Evolutionary conservation across 2,888 invertebrate genomes (phyloP).

Genomic region (Agapetus fuscipes): DNA sequence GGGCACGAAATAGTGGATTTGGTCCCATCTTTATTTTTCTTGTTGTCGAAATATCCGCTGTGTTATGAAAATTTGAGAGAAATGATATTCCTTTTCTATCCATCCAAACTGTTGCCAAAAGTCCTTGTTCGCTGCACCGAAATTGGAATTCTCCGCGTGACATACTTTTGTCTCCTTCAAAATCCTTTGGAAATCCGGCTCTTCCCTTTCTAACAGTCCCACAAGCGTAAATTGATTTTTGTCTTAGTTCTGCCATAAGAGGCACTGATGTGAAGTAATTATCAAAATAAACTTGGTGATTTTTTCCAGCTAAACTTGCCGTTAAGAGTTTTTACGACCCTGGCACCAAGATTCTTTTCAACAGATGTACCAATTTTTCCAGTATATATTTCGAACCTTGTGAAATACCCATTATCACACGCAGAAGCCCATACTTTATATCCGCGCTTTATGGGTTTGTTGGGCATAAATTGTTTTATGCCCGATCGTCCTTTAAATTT

Average conservation of each 20-base stretch:
- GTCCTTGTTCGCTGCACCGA: conserved; percentile 13
- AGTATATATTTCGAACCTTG: conserved; percentile 3
- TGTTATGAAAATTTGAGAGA: conserved; percentile 21
- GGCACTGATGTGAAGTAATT: conserved; percentile 21
- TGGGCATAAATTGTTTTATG: conserved; percentile 26
- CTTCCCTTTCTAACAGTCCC: conserved; percentile 20
- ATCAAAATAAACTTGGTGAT: conserved; percentile 21
- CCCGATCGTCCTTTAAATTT: conserved; percentile 22
- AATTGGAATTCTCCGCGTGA: conserved; percentile 15
- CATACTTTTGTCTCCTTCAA: conserved; percentile 17
- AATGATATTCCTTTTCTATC: conserved; percentile 19
- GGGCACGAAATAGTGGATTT: conserved; percentile 22
- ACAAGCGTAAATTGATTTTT: conserved; percentile 22
- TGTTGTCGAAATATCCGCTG: conserved; percentile 9
- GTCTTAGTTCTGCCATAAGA: too few relatives aligned
- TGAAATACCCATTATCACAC: conserved; percentile 1
- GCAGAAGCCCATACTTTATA: conserved; percentile 21
- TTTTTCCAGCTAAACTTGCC: conserved; percentile 15
- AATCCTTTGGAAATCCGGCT: too few relatives aligned
- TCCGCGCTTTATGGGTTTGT: conserved; percentile 26
- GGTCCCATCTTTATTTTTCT: conserved; percentile 22
- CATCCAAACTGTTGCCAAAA: conserved; percentile 22
- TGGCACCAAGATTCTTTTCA: conserved; percentile 18
- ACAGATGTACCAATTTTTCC: conserved; percentile 5
- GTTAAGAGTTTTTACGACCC: conserved; percentile 19